Conservation (phyloP, 1,140 invertebrate species). For the Drosophila seguyi region DNA sequence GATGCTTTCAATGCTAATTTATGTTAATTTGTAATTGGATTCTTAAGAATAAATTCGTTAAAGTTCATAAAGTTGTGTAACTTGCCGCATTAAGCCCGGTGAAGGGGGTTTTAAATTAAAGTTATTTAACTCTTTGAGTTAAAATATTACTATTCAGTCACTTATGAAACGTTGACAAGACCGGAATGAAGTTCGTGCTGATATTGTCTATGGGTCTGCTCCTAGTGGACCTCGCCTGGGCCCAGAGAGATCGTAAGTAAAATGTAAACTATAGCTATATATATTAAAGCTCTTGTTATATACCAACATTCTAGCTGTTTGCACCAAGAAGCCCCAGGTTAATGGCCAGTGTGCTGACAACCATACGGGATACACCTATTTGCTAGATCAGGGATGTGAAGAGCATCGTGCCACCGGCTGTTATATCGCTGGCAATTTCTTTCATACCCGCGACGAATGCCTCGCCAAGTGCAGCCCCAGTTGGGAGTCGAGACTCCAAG, state of each 20-base stretch:
- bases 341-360: not conserved
- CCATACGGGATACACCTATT: not conserved
- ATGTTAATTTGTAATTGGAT: not conserved
- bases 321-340: not conserved
- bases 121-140: not conserved
- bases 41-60: not conserved
- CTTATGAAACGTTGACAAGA: not conserved
- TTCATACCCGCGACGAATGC: not conserved
- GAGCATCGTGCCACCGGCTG: not conserved
- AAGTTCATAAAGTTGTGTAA: no score
- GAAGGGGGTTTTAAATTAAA: not conserved
- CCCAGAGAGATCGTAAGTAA: not conserved
- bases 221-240: not conserved
- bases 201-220: not conserved
- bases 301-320: not conserved
- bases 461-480: not conserved
- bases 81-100: not conserved
- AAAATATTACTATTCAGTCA: not conserved
- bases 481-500: not conserved
- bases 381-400: not conserved
- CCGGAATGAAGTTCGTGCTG: slow-evolving; percentile 1
- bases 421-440: not conserved
- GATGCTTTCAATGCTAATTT: no score
- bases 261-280: not conserved
- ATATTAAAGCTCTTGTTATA: no score